Base-by-base conservation (phyloP, 2,888 invertebrate genomes). In the Argyra leucocephala region DNA sequence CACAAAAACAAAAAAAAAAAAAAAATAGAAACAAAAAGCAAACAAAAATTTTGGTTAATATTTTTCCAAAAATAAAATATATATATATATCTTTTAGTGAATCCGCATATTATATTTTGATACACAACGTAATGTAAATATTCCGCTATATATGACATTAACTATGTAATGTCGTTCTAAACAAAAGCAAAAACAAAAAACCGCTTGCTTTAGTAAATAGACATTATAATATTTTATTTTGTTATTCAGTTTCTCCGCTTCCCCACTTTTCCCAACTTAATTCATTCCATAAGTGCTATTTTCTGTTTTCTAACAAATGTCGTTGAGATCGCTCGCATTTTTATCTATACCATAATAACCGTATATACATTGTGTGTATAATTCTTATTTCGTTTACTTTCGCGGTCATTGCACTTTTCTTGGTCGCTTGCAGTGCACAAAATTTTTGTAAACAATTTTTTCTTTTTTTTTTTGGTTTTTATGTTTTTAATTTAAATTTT, bases 341-440 rank as follows among this genome's bases (percentile, higher is more conserved):
- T 48, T 48, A 48, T 48, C 48, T 48, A 48, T 48, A 18, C 5
- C 18, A 37, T n/a, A n/a, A 26, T 26, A 26, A 6, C 7, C 26
- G 7, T 26, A 26, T 6, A 31, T 31, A 31, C n/a, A n/a, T n/a
- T n/a, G n/a, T 31, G 9, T 31, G 12, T 48, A 15, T 15, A 18
- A 18, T 48, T 15, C 48, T 48, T 48, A 48, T 48, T 48, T 18
- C 48, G 48, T 48, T 48, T 48, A 15, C 15, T 48, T 48, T 48
- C 48, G 48, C 48, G 48, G 48, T 48, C 48, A 48, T 48, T 48
- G 48, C 48, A 48, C 48, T 48, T 48, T 48, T 48, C 48, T 48
- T 31, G 18, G 48, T 48, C n/a, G n/a, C 48, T 48, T 48, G 48
- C 48, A 48, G 48, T 48, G 48, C 48, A 48, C 18, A 48, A 48